These are phyloP conservation scores for Sipunculus nudus DNA, from an alignment of 2,888 invertebrate genomes.

Conservation along the genomic window DNA sequence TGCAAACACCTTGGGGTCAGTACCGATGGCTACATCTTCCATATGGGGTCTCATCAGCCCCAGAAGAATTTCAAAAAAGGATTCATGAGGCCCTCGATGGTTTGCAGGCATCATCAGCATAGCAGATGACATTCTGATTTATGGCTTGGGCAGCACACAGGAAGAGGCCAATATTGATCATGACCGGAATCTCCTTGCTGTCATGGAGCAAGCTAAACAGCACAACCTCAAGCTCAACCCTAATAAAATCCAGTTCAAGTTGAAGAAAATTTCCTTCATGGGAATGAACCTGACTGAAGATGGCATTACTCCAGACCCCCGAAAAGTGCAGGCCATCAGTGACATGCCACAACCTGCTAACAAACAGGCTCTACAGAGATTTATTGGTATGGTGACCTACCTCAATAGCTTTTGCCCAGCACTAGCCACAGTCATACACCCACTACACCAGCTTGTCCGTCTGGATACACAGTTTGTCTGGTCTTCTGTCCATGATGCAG, in stretches of 20 bases:
- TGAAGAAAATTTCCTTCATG: constrained; percentile 4
- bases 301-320: constrained; percentile 10
- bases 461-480: constrained; percentile 12
- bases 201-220: constrained; percentile 4
- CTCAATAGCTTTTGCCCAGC: constrained; percentile 5
- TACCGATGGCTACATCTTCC: constrained; percentile 14
- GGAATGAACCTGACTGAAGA: not conserved
- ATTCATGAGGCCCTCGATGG: constrained; percentile 9
- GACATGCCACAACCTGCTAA: constrained; percentile 11
- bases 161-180: constrained; percentile 14
- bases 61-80: constrained; percentile 16
- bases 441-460: too few species aligned
- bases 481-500: constrained; percentile 6
- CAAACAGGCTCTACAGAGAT: constrained; percentile 8
- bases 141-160: constrained; percentile 9
- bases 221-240: constrained; percentile 2
- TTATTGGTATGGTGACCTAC: constrained; percentile 20
- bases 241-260: constrained; percentile 4
- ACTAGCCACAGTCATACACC: constrained; percentile 3
- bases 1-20: constrained; percentile 12
- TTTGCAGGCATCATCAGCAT: constrained; percentile 2
- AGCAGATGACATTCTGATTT: constrained; percentile 13
- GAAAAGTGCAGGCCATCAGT: constrained; percentile 6
- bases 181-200: constrained; percentile 7
- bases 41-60: constrained; percentile 13